Evolutionary conservation across 2,888 invertebrate genomes (phyloP).

Genomic region (Acronicta aceris): DNA sequence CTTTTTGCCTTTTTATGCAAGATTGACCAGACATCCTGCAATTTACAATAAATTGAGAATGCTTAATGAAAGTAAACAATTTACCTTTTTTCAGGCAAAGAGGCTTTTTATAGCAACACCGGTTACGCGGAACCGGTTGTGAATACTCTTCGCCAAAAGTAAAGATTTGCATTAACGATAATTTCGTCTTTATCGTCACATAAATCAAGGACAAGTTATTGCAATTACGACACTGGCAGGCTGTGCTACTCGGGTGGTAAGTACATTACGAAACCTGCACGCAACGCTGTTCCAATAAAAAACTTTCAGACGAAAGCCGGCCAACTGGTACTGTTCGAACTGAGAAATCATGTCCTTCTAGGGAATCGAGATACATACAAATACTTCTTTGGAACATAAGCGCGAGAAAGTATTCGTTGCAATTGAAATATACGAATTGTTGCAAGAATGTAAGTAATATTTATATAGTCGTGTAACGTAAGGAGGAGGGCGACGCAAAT

Average conservation of each 20-base stretch:
- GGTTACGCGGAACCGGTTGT: conserved; percentile 23
- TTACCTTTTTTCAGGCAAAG: conserved; percentile 13
- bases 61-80: conserved; percentile 24
- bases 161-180: conserved; percentile 60
- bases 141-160: conserved; percentile 49
- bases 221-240: conserved; percentile 62
- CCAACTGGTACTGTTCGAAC: conserved; percentile 81
- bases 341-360: conserved; percentile 81
- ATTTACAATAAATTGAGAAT: conserved; percentile 23
- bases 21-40: conserved; percentile 45
- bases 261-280: conserved; percentile 73
- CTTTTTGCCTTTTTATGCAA: conserved; percentile 52
- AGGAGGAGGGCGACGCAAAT: conserved; percentile 74
- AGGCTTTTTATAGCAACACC: conserved; percentile 25
- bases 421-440: conserved; percentile 63
- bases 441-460: conserved; percentile 52
- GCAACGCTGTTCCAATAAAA: conserved; percentile 68
- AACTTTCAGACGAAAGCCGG: conserved; percentile 82
- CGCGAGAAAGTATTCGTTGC: conserved; percentile 65
- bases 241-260: conserved; percentile 43
- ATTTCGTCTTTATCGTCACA: conserved; percentile 56
- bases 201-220: conserved; percentile 65
- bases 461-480: conserved; percentile 62
- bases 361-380: conserved; percentile 67
- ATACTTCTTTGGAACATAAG: conserved; percentile 63